These are phyloP conservation scores for Phylloscopus collybita DNA, from an alignment of 2,797 vertebrate genomes.

Conservation along the genomic window DNA sequence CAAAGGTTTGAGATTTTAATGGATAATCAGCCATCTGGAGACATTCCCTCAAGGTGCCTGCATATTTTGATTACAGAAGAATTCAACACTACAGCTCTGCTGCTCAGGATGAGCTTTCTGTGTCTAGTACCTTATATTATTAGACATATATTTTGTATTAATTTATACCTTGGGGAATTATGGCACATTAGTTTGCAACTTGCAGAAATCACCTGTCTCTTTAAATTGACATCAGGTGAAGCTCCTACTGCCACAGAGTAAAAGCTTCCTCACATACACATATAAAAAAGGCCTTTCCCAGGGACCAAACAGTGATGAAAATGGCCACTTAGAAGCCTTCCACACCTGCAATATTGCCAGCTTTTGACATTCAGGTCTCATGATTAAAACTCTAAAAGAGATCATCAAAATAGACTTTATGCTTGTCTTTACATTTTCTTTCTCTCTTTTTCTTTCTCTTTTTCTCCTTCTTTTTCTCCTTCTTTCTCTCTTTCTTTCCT, in stretches of 20 bases:
- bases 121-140: slow-evolving; percentile 41
- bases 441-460: background rate
- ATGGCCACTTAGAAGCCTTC: background rate
- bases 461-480: too few relatives aligned
- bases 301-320: background rate
- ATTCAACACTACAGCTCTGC: slow-evolving; percentile 1
- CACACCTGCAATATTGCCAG: background rate
- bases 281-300: background rate
- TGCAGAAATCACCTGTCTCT: slow-evolving; percentile 61
- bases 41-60: slow-evolving; percentile 49
- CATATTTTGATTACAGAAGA: slow-evolving; percentile 51
- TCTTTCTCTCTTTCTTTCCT: fast-evolving
- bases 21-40: slow-evolving; percentile 49
- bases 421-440: background rate
- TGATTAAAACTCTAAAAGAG: background rate
- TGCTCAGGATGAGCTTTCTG: slow-evolving; percentile 27
- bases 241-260: background rate
- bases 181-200: slow-evolving; percentile 46
- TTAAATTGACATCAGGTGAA: slow-evolving; percentile 60
- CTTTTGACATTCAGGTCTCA: background rate
- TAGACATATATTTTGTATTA: slow-evolving; percentile 69
- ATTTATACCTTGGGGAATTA: slow-evolving; percentile 71
- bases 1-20: slow-evolving; percentile 53
- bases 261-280: background rate
- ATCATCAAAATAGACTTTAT: background rate